These are phyloP conservation scores for Oryzias curvinotus DNA, from an alignment of 2,113 vertebrate genomes.

Conservation along the genomic window DNA sequence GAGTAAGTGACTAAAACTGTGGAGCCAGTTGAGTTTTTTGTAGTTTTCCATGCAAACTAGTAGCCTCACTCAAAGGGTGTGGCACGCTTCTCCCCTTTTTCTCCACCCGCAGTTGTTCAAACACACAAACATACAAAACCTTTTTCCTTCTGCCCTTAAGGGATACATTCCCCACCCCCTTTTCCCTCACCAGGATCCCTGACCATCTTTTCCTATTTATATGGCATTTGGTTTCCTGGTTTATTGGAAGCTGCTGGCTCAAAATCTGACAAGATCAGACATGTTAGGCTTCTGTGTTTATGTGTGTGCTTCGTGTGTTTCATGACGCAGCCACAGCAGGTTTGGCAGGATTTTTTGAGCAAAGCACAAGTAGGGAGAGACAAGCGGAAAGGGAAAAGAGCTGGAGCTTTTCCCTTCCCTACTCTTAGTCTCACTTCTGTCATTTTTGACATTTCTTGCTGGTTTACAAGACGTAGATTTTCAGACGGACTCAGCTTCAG, in stretches of 20 bases:
- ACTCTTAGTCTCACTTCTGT: neutral
- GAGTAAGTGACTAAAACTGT: too few relatives aligned
- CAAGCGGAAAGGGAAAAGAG: constrained; percentile 9
- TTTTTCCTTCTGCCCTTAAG: too few relatives aligned
- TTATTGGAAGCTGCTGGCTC: constrained; percentile 4
- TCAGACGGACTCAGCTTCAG: constrained; percentile 21
- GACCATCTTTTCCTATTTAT: constrained; percentile 39
- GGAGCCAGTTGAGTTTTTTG: too few relatives aligned
- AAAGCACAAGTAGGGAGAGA: constrained; percentile 20
- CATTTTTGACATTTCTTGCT: neutral
- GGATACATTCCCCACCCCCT: too few relatives aligned
- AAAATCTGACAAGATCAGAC: constrained; percentile 31
- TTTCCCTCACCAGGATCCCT: too few relatives aligned
- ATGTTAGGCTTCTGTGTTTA: constrained; percentile 1
- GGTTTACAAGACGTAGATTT: neutral
- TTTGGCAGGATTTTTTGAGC: constrained; percentile 61
- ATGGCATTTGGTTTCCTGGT: constrained; percentile 31
- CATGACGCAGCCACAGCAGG: constrained; percentile 50
- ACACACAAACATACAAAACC: too few relatives aligned
- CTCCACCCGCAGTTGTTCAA: too few relatives aligned
- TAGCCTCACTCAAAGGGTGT: too few relatives aligned
- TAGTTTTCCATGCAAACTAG: too few relatives aligned
- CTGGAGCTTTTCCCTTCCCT: constrained; percentile 3
- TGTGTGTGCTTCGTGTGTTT: constrained; percentile 22
- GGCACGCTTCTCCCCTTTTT: too few relatives aligned